phyloP scores from a whole-genome alignment of 2,888 invertebrate species.

The Caenorhabditis sp. region DNA sequence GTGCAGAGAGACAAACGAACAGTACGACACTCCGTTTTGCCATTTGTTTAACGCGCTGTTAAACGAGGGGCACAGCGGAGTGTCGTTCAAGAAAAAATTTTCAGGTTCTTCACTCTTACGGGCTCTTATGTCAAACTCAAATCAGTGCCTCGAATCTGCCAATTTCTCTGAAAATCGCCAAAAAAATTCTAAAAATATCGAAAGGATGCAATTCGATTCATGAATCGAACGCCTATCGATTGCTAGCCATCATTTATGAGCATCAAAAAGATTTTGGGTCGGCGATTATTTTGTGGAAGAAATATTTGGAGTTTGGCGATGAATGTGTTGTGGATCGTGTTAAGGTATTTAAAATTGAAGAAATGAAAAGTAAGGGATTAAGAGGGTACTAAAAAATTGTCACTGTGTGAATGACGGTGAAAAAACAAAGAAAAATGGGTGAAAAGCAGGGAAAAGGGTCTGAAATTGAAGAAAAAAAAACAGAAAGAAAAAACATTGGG shows the following conservation, averaged over 20 bases:
- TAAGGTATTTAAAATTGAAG: constrained; percentile 1
- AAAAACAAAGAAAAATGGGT: too few relatives aligned
- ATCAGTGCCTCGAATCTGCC: constrained; percentile 23
- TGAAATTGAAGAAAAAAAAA: too few relatives aligned
- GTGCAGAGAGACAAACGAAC: too few relatives aligned
- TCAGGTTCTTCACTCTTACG: constrained; percentile 27
- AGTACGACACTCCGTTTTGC: too few relatives aligned
- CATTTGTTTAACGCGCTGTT: too few relatives aligned
- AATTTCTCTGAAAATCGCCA: constrained; percentile 31
- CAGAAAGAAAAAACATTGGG: too few relatives aligned
- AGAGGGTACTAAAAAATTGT: too few relatives aligned
- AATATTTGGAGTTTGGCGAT: constrained; percentile 19
- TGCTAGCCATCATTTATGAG: constrained; percentile 41
- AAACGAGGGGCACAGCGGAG: too few relatives aligned
- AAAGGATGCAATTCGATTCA: not conserved
- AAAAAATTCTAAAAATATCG: constrained; percentile 11
- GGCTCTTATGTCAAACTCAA: constrained; percentile 31
- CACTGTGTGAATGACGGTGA: too few relatives aligned
- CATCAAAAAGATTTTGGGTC: constrained; percentile 40
- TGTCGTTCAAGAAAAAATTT: too few relatives aligned
- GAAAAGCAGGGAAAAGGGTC: too few relatives aligned
- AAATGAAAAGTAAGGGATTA: not conserved
- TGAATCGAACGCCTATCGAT: constrained; percentile 22
- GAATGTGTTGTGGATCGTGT: constrained; percentile 9
- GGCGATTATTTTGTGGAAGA: constrained; percentile 31